A percentile compares a stretch with the other conserved stretches of the same genome.
These are phyloP conservation scores for Trichogramma pretiosum DNA, from an alignment of 1,140 invertebrate species.

Conservation along the genomic window DNA sequence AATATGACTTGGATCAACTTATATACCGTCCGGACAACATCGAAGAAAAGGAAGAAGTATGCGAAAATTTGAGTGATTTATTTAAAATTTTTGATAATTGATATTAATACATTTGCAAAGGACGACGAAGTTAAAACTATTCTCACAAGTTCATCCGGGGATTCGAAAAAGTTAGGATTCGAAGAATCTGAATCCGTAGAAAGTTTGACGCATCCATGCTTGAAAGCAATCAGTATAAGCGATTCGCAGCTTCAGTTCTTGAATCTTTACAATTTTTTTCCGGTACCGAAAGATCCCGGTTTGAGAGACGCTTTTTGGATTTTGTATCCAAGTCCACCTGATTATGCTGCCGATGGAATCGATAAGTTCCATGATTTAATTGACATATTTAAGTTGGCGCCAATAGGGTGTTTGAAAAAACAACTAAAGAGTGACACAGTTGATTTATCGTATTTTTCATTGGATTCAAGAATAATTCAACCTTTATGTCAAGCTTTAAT, in stretches of 20 bases:
- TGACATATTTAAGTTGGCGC: conserved; percentile 18
- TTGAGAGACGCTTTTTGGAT: conserved; percentile 27
- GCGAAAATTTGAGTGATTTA: not conserved
- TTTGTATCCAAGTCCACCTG: conserved; percentile 8
- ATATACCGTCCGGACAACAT: too few relatives aligned
- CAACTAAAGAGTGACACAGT: conserved; percentile 29
- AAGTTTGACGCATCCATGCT: not conserved
- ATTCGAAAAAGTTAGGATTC: too few relatives aligned
- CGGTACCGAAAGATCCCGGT: conserved; percentile 27
- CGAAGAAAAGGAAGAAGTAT: too few relatives aligned
- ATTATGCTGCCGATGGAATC: conserved; percentile 26
- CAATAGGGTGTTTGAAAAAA: conserved; percentile 26
- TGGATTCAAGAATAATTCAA: conserved; percentile 36
- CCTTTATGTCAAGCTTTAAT: conserved; percentile 36
- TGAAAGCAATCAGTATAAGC: conserved; percentile 4
- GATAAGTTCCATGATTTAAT: conserved; percentile 28
- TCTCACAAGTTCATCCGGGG: not conserved
- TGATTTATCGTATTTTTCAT: conserved; percentile 37
- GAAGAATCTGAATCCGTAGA: not conserved
- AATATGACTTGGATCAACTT: too few relatives aligned
- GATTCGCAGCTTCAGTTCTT: conserved; percentile 6
- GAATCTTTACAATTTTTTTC: conserved; percentile 18
- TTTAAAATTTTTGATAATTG: not conserved
- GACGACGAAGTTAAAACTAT: not conserved
- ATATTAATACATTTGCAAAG: conserved; percentile 2